phyloP scores from a whole-genome alignment of 2,797 vertebrate species.

The Gymnothorax reevesii region DNA sequence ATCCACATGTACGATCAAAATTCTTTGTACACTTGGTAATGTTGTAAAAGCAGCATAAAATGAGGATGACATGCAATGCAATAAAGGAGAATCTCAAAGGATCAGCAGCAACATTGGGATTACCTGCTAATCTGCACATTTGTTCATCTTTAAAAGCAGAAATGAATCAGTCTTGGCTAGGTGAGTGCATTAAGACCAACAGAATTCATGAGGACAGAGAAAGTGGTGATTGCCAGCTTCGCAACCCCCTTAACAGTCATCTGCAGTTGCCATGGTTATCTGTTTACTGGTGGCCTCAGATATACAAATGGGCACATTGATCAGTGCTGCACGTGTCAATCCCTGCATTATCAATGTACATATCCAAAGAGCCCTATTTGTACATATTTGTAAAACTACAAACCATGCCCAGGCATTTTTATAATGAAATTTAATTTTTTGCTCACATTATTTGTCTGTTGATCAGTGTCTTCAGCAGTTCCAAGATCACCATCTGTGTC shows the following conservation, averaged over 20 bases:
- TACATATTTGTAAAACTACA: background rate
- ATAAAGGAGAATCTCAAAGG: constrained; percentile 54
- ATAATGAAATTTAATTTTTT: background rate
- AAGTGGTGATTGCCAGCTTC: background rate
- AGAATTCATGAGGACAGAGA: background rate
- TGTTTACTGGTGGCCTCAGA: constrained; percentile 9
- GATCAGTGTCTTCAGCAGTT: constrained; percentile 72
- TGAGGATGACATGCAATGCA: constrained; percentile 48
- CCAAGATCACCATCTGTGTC: constrained; percentile 72
- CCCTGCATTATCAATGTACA: background rate
- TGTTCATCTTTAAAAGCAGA: constrained; percentile 47
- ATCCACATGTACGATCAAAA: background rate
- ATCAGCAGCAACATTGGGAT: constrained; percentile 50
- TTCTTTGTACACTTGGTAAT: constrained; percentile 58
- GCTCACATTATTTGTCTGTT: constrained; percentile 69
- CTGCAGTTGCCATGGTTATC: constrained; percentile 20
- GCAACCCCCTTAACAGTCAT: background rate
- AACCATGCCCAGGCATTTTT: background rate
- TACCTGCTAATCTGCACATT: constrained; percentile 46
- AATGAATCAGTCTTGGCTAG: background rate
- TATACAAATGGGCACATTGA: constrained; percentile 22
- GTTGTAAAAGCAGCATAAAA: constrained; percentile 33
- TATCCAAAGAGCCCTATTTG: background rate
- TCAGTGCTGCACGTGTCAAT: background rate
- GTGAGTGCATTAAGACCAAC: background rate